Percentiles rank a stretch among this genome's conserved stretches.
phyloP scores from a whole-genome alignment of 2,113 vertebrate genomes.

The Dipodomys stephensi region DNA sequence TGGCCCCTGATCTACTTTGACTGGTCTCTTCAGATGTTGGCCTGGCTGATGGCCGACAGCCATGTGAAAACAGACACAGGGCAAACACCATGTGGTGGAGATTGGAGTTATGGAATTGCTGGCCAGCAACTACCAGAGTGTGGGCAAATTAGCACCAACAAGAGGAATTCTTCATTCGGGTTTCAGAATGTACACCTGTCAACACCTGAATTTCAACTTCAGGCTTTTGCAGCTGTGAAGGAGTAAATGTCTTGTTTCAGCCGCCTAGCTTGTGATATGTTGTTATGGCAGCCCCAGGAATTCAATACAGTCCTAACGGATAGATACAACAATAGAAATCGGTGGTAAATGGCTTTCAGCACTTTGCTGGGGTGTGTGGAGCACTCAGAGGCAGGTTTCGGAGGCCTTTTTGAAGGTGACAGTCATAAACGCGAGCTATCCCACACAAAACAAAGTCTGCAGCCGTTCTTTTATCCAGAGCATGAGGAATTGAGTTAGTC shows the following conservation, averaged over 20 bases:
- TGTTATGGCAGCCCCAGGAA: neutral
- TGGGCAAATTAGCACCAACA: neutral
- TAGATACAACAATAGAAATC: neutral
- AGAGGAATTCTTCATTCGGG: neutral
- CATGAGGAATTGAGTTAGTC: neutral
- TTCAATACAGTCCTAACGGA: neutral
- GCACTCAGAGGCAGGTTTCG: neutral
- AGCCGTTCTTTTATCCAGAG: neutral
- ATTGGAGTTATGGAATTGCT: accelerated
- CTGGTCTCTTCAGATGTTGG: neutral
- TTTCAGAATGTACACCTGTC: neutral
- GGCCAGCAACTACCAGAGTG: neutral
- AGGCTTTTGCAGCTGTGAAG: neutral
- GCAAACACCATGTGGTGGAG: neutral
- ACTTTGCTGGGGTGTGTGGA: neutral
- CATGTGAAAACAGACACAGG: neutral
- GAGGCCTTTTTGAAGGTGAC: neutral
- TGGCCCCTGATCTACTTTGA: accelerated
- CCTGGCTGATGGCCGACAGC: neutral
- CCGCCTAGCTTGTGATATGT: neutral
- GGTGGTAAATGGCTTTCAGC: neutral
- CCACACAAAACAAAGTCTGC: neutral
- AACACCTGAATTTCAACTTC: neutral
- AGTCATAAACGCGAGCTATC: neutral
- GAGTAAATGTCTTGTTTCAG: neutral